Evolutionary conservation across 2,797 vertebrate genomes (phyloP).

Genomic region (Epinephelus awoara): DNA sequence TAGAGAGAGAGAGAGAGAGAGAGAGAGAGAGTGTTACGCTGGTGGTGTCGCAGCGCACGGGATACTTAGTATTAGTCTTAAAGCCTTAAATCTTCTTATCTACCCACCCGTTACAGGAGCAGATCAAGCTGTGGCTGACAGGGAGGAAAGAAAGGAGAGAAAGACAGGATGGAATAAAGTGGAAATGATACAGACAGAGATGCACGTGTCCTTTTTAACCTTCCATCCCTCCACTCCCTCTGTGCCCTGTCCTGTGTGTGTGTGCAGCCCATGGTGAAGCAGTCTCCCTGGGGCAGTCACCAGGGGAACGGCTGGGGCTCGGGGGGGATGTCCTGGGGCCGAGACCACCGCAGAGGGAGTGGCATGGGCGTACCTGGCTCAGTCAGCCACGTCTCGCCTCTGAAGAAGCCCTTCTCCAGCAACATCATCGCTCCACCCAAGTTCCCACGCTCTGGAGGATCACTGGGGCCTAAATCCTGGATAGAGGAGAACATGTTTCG

Average conservation of each 20-base stretch:
- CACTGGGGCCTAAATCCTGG: slow-evolving; percentile 95
- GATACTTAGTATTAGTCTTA: slow-evolving; percentile 81
- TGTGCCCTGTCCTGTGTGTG: neutral
- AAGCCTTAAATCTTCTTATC: slow-evolving; percentile 88
- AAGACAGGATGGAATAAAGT: slow-evolving; percentile 12
- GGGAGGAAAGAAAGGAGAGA: slow-evolving; percentile 26
- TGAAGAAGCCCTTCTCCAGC: slow-evolving; percentile 98
- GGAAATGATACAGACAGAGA: slow-evolving; percentile 7
- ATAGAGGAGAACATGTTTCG: slow-evolving; percentile 97
- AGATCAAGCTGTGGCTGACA: slow-evolving; percentile 62
- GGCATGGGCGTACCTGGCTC: slow-evolving; percentile 93
- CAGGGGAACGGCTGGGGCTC: slow-evolving; percentile 96
- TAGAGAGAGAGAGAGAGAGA: slow-evolving; percentile 41
- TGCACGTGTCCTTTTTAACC: slow-evolving; percentile 1
- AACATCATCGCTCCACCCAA: slow-evolving; percentile 98
- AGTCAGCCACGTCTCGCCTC: slow-evolving; percentile 93
- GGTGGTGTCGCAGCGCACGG: slow-evolving; percentile 62
- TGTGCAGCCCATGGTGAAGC: slow-evolving; percentile 94
- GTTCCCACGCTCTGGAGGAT: slow-evolving; percentile 93
- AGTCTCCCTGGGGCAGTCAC: slow-evolving; percentile 95
- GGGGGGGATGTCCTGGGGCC: slow-evolving; percentile 95
- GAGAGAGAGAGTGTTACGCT: slow-evolving; percentile 59
- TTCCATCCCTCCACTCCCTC: neutral
- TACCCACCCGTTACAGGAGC: slow-evolving; percentile 67
- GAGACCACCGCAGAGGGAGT: slow-evolving; percentile 93